These are phyloP conservation scores for Anagyrus pseudococci DNA, from an alignment of 2,888 invertebrate genomes.

Conservation along the genomic window DNA sequence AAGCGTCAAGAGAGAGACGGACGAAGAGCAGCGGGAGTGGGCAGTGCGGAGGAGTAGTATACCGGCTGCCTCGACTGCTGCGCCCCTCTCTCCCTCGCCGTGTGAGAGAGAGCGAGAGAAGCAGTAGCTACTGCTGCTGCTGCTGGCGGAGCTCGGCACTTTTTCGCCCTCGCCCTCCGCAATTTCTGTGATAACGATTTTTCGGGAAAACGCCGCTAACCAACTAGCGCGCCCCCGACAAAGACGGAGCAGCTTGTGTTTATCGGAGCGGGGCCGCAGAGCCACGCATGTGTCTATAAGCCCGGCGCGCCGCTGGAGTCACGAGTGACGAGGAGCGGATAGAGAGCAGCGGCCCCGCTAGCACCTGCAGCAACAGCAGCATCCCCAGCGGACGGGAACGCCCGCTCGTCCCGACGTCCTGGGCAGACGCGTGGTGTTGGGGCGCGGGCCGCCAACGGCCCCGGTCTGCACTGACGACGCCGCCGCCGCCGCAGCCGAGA, in stretches of 20 bases:
- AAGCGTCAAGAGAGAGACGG: slow-evolving; percentile 11
- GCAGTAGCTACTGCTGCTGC: too few species aligned
- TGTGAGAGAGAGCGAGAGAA: too few species aligned
- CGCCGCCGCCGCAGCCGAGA: neutral
- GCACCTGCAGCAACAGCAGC: neutral
- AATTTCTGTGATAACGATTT: slow-evolving; percentile 35
- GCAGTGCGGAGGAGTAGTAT: slow-evolving; percentile 52
- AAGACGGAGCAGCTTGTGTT: too few species aligned
- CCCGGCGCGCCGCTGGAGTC: too few species aligned
- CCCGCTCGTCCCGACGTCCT: too few species aligned
- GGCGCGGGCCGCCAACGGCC: neutral
- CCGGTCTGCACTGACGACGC: neutral
- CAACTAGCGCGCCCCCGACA: neutral
- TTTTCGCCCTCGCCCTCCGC: slow-evolving; percentile 7
- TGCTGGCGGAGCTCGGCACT: too few species aligned
- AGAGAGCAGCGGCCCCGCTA: neutral
- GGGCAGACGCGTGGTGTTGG: neutral
- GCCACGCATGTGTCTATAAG: too few species aligned
- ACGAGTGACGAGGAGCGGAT: neutral
- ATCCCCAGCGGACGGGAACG: neutral
- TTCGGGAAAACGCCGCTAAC: slow-evolving; percentile 9
- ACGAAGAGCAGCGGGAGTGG: slow-evolving; percentile 39
- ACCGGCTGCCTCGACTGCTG: slow-evolving; percentile 43
- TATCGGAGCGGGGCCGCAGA: too few species aligned
- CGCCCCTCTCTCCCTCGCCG: slow-evolving; percentile 36